A percentile compares a stretch with the other conserved stretches of the same genome.
phyloP scores from a whole-genome alignment of 2,113 vertebrate species.

The Atherinomorus stipes region DNA sequence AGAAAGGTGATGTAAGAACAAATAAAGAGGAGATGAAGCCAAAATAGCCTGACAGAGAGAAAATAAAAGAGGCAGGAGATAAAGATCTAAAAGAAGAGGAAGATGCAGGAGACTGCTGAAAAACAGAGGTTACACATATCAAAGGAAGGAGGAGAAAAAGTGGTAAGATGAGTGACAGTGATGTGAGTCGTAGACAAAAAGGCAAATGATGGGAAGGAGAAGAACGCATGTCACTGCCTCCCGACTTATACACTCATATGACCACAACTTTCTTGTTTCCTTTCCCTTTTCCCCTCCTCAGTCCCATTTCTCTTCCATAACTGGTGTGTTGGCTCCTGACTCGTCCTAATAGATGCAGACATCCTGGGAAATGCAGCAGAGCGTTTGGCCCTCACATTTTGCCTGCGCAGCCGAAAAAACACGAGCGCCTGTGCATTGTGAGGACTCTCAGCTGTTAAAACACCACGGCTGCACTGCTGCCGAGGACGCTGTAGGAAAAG shows the following conservation, averaged over 20 bases:
- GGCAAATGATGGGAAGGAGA: conserved; percentile 65
- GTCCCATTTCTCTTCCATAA: conserved; percentile 40
- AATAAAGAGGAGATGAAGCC: conserved; percentile 42
- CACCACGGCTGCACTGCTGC: conserved; percentile 79
- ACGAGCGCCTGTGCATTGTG: conserved; percentile 79
- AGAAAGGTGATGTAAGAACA: conserved; percentile 52
- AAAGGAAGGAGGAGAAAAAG: conserved; percentile 29
- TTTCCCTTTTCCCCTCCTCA: conserved; percentile 5
- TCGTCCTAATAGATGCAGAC: conserved; percentile 67
- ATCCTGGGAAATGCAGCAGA: conserved; percentile 56
- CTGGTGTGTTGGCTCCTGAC: conserved; percentile 49
- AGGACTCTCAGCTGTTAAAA: conserved; percentile 88
- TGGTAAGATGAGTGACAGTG: conserved; percentile 56
- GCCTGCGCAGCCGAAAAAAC: conserved; percentile 80
- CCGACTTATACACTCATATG: conserved; percentile 39
- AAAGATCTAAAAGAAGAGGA: conserved; percentile 40
- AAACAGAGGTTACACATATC: conserved; percentile 37
- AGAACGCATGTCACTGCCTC: conserved; percentile 50
- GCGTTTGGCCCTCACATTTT: conserved; percentile 72
- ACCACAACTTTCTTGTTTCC: conserved; percentile 42
- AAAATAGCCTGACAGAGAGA: conserved; percentile 31
- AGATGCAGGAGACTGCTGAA: conserved; percentile 30
- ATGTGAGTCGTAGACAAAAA: conserved; percentile 74
- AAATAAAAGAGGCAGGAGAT: conserved; percentile 45
- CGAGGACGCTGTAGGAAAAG: conserved; percentile 81